These are phyloP conservation scores for Cabera pusaria DNA, from an alignment of 2,888 invertebrate genomes.

Conservation along the genomic window DNA sequence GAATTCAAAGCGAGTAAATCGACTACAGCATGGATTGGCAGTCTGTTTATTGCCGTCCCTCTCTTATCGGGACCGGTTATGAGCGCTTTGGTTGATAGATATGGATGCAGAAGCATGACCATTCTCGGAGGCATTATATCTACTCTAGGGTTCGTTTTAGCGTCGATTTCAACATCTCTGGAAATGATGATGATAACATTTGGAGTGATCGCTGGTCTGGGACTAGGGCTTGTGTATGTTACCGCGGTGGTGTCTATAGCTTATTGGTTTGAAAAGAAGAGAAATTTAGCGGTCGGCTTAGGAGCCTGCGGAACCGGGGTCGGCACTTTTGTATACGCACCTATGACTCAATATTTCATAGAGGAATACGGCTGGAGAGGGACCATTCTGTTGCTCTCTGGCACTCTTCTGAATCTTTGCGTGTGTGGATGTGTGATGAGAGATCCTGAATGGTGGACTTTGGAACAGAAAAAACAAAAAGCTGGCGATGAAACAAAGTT, in stretches of 20 bases:
- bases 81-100: slow-evolving; percentile 92
- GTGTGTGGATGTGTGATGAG: slow-evolving; percentile 94
- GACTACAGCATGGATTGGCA: slow-evolving; percentile 95
- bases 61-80: slow-evolving; percentile 92
- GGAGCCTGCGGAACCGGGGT: slow-evolving; percentile 95
- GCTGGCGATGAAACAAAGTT: slow-evolving; percentile 45
- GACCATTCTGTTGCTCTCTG: slow-evolving; percentile 90
- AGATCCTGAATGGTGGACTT: slow-evolving; percentile 92
- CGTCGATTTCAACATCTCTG: slow-evolving; percentile 87
- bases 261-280: slow-evolving; percentile 95
- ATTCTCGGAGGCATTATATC: slow-evolving; percentile 89
- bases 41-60: slow-evolving; percentile 94
- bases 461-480: slow-evolving; percentile 83
- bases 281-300: slow-evolving; percentile 93
- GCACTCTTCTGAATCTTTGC: slow-evolving; percentile 92
- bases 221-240: slow-evolving; percentile 93
- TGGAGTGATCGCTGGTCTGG: slow-evolving; percentile 92
- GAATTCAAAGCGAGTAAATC: slow-evolving; percentile 92
- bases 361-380: slow-evolving; percentile 94
- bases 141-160: slow-evolving; percentile 89
- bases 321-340: slow-evolving; percentile 94
- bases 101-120: slow-evolving; percentile 91
- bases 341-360: slow-evolving; percentile 91
- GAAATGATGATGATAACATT: slow-evolving; percentile 93
- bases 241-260: slow-evolving; percentile 96